Evolutionary conservation across 2,113 vertebrate genomes (phyloP).

Genomic region (Garra rufa): DNA sequence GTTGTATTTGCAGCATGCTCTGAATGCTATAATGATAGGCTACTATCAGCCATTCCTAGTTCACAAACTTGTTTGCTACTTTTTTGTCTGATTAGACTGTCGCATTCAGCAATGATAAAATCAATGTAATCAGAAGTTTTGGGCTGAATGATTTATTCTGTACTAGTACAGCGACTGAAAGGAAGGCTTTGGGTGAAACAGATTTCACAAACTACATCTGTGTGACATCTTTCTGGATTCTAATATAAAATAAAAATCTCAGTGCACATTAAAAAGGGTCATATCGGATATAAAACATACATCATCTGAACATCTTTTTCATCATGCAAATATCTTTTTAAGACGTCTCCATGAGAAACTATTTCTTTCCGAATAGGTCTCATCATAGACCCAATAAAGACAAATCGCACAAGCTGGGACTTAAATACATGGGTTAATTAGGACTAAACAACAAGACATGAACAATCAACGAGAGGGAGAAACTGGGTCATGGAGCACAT

Average conservation of each 20-base stretch:
- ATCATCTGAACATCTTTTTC: background rate
- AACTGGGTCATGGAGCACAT: too few relatives aligned
- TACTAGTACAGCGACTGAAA: background rate
- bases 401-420: too few relatives aligned
- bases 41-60: background rate
- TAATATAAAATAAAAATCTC: background rate
- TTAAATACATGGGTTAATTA: too few relatives aligned
- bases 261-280: background rate
- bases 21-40: background rate
- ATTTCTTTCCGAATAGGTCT: too few relatives aligned
- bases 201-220: background rate
- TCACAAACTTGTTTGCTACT: background rate
- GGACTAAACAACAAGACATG: too few relatives aligned
- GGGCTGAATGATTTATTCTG: background rate
- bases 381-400: too few relatives aligned
- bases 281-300: background rate
- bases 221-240: background rate
- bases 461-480: too few relatives aligned
- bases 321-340: too few relatives aligned
- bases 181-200: background rate
- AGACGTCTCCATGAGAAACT: too few relatives aligned
- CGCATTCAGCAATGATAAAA: background rate
- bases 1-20: background rate
- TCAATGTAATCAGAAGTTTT: background rate
- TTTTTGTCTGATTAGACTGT: slow-evolving; percentile 6